Evolutionary conservation across 2,797 vertebrate species (phyloP).

Genomic region (Cryptoblepharus egeriae): DNA sequence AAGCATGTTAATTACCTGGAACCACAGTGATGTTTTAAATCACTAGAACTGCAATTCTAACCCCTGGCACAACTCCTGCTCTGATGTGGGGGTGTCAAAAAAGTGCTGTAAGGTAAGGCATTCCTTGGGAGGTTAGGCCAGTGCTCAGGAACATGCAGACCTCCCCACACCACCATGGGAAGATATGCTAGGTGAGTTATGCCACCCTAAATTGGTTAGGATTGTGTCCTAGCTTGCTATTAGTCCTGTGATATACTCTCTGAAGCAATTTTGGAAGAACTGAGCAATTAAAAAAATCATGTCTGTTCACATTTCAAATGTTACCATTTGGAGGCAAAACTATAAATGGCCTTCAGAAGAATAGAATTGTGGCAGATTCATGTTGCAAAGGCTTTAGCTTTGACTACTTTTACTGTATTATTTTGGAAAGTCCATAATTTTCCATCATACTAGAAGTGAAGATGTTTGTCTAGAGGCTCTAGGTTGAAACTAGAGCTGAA

Average conservation of each 20-base stretch:
- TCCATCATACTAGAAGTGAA: constrained; percentile 59
- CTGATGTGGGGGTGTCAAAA: too few relatives aligned
- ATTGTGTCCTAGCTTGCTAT: not conserved
- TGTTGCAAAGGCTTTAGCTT: constrained; percentile 58
- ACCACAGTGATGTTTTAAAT: not conserved
- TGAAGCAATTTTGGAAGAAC: constrained; percentile 69
- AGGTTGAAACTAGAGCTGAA: too few relatives aligned
- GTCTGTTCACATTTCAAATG: constrained; percentile 61
- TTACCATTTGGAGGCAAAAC: constrained; percentile 65
- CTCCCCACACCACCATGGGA: too few relatives aligned
- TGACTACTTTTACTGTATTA: constrained; percentile 66
- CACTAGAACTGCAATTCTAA: too few relatives aligned
- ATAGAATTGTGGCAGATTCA: constrained; percentile 51
- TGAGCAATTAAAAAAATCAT: constrained; percentile 69
- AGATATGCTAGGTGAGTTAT: too few relatives aligned
- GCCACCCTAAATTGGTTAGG: too few relatives aligned
- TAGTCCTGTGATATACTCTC: constrained; percentile 33
- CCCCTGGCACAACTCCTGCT: too few relatives aligned
- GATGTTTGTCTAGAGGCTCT: constrained; percentile 62
- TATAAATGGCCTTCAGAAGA: constrained; percentile 64
- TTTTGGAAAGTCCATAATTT: constrained; percentile 70
- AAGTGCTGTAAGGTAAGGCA: too few relatives aligned
- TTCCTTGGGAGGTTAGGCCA: too few relatives aligned
- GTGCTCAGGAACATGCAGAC: too few relatives aligned
- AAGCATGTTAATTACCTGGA: too few relatives aligned